phyloP scores from a whole-genome alignment of 1,140 invertebrate species.

The Heliothis subflexa region DNA sequence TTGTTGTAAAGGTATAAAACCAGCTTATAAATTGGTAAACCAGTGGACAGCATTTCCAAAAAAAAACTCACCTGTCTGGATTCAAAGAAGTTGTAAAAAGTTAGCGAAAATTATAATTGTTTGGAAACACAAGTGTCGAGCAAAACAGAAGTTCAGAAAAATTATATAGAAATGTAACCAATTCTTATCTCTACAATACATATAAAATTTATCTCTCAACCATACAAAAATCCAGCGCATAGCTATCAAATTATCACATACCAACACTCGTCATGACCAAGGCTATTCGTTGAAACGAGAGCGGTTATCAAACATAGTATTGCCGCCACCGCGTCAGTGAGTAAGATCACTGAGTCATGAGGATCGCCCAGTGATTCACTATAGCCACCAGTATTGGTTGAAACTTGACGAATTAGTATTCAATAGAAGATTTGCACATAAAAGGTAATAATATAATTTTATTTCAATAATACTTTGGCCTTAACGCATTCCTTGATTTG shows the following conservation, averaged over 20 bases:
- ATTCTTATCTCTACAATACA: not conserved
- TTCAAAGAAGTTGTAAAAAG: not conserved
- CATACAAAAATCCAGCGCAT: not conserved
- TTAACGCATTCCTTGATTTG: too few species aligned
- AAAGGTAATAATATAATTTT: too few species aligned
- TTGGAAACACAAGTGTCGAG: not conserved
- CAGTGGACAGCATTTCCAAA: too few species aligned
- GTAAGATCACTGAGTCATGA: slow-evolving; percentile 40
- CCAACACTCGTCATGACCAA: slow-evolving; percentile 34
- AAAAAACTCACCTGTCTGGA: too few species aligned
- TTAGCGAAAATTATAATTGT: not conserved
- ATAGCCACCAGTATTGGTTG: not conserved
- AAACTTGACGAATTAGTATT: not conserved
- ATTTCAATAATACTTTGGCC: too few species aligned
- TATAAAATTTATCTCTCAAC: not conserved
- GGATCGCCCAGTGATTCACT: slow-evolving; percentile 23
- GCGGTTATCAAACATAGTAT: slow-evolving; percentile 38
- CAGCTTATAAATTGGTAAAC: too few species aligned
- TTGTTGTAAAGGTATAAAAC: too few species aligned
- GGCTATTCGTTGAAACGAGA: slow-evolving; percentile 15
- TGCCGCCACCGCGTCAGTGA: slow-evolving; percentile 25
- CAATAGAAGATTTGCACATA: too few species aligned
- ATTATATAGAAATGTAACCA: not conserved
- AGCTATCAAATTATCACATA: slow-evolving; percentile 5
- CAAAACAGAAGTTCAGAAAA: not conserved